Evolutionary conservation across 2,888 invertebrate species (phyloP).

Genomic region (Crocallis elinguaria): DNA sequence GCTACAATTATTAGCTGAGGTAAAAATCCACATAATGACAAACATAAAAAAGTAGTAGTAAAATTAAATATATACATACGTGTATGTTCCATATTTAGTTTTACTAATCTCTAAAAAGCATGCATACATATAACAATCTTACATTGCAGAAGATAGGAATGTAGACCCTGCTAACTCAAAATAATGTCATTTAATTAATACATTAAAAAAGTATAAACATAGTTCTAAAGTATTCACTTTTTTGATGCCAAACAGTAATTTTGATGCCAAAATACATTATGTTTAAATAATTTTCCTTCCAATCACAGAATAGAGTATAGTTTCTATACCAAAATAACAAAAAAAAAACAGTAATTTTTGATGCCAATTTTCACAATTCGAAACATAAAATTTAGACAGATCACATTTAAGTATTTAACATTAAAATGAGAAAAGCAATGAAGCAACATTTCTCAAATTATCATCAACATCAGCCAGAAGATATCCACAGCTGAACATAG

Average conservation of each 20-base stretch:
- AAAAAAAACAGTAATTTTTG: constrained; percentile 7
- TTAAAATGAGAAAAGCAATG: constrained; percentile 9
- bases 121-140: constrained; percentile 24
- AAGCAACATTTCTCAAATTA: constrained; percentile 5
- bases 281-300: too few relatives aligned
- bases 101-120: constrained; percentile 7
- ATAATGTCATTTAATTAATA: constrained; percentile 20
- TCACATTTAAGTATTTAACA: neutral
- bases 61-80: constrained; percentile 3
- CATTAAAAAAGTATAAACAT: constrained; percentile 1
- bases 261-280: neutral
- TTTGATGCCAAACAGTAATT: constrained; percentile 23
- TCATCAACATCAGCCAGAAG: too few relatives aligned
- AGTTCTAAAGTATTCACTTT: neutral
- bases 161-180: constrained; percentile 35
- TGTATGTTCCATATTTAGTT: neutral
- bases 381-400: neutral
- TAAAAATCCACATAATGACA: neutral
- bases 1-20: constrained; percentile 9
- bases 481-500: too few relatives aligned
- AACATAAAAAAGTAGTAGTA: constrained; percentile 2
- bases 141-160: constrained; percentile 17
- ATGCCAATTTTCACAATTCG: neutral
- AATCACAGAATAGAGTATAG: too few relatives aligned
- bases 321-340: too few relatives aligned